Base-by-base conservation (phyloP, 2,797 vertebrate genomes). In the Esox masquinongy region DNA sequence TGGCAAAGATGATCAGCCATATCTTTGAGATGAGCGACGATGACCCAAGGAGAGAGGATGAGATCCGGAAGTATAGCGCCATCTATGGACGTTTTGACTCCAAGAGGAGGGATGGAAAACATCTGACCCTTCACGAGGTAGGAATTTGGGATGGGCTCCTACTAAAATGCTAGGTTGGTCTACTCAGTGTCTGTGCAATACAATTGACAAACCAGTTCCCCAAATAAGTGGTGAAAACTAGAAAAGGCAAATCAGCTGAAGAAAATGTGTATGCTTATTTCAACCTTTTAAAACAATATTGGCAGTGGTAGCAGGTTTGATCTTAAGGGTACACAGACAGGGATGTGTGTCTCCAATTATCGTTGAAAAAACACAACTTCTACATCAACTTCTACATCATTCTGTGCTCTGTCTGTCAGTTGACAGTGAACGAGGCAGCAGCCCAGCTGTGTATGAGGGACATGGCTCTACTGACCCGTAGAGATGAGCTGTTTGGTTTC, bases 61-160 rank as follows among this genome's bases (percentile, higher is more conserved):
- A 99, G 89, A 96, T 99, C 63, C 94, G 97, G 24, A 99, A 99
- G 84, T 99, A 98, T 89, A 99, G 98, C 83, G 98, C 98, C 89
- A 99, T 99, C 90, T 99, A 99, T 26, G 98, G 98, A 39, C 94
- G 98, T 53, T 99, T 99, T 66, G 98, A 99, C 92, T 99, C 98
- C 0, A 99, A 99, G 94, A 94, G 98, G 78, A 95, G 98, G 86
- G 98, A 99, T 36, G 97, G 97, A 53, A 99, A 98, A 70, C 98
- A 99, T 84, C 95, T 99, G 80, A 99, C 97, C 0, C 95, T 99
- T 75, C 98, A 99, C 0, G 98, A 99, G 96, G 98, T 99, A 93
- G 56, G 56, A 24, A 34, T 34, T 49, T 49, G 68, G 47, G 43
- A 70, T 17, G 43, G 43, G 68, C n/a, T 49, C 4, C 43, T 29